A percentile compares a stretch with the other conserved stretches of the same genome.
Conservation (phyloP, 2,888 invertebrate species). For the Caenorhabditis parvicauda region DNA sequence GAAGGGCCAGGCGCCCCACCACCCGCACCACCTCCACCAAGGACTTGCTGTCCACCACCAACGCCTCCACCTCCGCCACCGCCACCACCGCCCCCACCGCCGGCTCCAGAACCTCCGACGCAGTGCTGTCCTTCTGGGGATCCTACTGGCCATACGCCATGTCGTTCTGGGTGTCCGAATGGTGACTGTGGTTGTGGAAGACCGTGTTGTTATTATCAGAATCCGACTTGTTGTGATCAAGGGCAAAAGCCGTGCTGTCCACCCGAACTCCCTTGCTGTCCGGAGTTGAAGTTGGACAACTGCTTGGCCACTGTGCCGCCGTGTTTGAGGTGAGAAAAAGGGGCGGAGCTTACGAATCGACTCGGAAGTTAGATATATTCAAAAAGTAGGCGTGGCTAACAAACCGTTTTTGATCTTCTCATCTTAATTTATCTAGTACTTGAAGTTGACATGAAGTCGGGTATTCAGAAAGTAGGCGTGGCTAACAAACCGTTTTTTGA, state of each 20-base stretch:
- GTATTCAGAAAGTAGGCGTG: too few relatives aligned
- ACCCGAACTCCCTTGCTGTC: slow-evolving; percentile 50
- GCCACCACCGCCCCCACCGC: slow-evolving; percentile 53
- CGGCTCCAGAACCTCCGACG: slow-evolving; percentile 54
- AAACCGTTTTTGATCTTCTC: too few relatives aligned
- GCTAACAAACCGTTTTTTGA: too few relatives aligned
- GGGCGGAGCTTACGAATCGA: background rate
- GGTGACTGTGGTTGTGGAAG: slow-evolving; percentile 52
- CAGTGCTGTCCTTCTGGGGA: slow-evolving; percentile 42
- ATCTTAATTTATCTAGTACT: too few relatives aligned
- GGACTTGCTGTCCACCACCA: slow-evolving; percentile 52
- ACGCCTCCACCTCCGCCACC: slow-evolving; percentile 49
- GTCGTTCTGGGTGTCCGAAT: slow-evolving; percentile 32
- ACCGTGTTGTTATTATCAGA: slow-evolving; percentile 55
- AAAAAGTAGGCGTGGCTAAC: too few relatives aligned
- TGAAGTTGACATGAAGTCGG: too few relatives aligned
- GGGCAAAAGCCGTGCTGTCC: slow-evolving; percentile 50
- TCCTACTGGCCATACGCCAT: slow-evolving; percentile 23
- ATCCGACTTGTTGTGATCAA: slow-evolving; percentile 46
- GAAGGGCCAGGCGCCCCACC: slow-evolving; percentile 17
- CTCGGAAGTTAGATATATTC: too few relatives aligned
- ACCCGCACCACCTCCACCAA: slow-evolving; percentile 43
- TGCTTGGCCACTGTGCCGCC: slow-evolving; percentile 48
- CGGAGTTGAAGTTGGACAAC: slow-evolving; percentile 31
- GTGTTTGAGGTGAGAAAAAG: slow-evolving; percentile 26